phyloP scores from a whole-genome alignment of 2,113 vertebrate genomes.

The Spea bombifrons region DNA sequence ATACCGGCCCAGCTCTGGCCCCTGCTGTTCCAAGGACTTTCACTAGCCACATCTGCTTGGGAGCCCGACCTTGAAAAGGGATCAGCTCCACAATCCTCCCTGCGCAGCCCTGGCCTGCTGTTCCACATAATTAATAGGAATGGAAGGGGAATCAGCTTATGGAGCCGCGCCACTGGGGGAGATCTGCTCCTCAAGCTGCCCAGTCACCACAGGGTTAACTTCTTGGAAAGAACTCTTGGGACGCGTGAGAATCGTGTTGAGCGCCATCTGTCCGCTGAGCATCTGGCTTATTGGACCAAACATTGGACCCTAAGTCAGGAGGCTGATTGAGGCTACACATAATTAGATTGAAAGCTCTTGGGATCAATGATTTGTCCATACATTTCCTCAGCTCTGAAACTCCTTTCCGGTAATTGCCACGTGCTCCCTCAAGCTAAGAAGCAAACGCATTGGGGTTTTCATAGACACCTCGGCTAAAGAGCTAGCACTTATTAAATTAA shows the following conservation, averaged over 20 bases:
- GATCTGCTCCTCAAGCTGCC: neutral
- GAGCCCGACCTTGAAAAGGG: neutral
- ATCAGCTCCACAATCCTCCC: neutral
- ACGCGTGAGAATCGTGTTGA: neutral
- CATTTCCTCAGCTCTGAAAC: neutral
- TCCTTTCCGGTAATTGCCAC: no score
- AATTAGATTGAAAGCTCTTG: slow-evolving; percentile 5
- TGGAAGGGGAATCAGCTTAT: neutral
- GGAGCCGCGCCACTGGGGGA: neutral
- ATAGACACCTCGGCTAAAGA: no score
- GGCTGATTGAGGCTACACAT: neutral
- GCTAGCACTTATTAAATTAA: no score
- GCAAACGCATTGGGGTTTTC: no score
- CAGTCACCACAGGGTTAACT: neutral
- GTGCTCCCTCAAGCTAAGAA: no score
- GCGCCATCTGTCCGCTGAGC: neutral
- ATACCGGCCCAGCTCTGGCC: no score
- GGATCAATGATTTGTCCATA: neutral
- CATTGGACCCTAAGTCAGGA: neutral
- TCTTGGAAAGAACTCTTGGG: neutral
- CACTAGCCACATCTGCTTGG: neutral
- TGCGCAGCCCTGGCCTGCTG: neutral
- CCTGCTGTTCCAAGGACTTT: no score
- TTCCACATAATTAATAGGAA: neutral
- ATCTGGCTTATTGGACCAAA: neutral